Base-by-base conservation (phyloP, 2,888 invertebrate genomes). In the Lacanobia oleracea region DNA sequence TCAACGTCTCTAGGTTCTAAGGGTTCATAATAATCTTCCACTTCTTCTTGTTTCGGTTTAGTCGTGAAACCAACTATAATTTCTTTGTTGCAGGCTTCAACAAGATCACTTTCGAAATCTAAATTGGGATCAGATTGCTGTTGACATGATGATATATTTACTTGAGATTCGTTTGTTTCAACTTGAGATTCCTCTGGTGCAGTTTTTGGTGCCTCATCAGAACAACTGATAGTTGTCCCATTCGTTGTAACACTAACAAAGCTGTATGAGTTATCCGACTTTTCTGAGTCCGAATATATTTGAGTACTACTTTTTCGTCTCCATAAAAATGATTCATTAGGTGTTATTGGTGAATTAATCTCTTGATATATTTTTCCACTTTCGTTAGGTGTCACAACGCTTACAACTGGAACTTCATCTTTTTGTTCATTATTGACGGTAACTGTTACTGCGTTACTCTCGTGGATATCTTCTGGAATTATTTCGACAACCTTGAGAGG, bases 321-420 rank as follows among this genome's bases (percentile, higher is more conserved):
- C 96, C 97, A 97, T 51, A 97, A 91, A 90, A 97, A 97, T 7
- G 97, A 97, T 80, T 96, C 96, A 87, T 97, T 97, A 2, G 97
- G 97, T 83, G 96, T 94, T 69, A 97, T 94, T 18, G 89, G 91
- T 27, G 93, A 86, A 82, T 88, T 92, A 16, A 94, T 85, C 60
- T 94, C 93, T 86, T 93, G 89, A 78, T 91, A 90, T 12, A 80
- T 62, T 45, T 90, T 88, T 72, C 91, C 91, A 69, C 87, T 82
- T 50, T 83, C 81, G 60, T 76, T 77, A 51, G 66, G 79, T 63
- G 77, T 80, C 21, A 77, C 70, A 73, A 81, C 81, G 50, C 69
- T 79, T 74, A 77, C 67, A 48, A 77, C 70, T 63, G 67, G 78
- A 40, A 72, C 45, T 63, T 85, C 75, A 62, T 71, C 74, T 40